These are phyloP conservation scores for Anaspis maculata DNA, from an alignment of 2,888 invertebrate genomes.

Conservation along the genomic window DNA sequence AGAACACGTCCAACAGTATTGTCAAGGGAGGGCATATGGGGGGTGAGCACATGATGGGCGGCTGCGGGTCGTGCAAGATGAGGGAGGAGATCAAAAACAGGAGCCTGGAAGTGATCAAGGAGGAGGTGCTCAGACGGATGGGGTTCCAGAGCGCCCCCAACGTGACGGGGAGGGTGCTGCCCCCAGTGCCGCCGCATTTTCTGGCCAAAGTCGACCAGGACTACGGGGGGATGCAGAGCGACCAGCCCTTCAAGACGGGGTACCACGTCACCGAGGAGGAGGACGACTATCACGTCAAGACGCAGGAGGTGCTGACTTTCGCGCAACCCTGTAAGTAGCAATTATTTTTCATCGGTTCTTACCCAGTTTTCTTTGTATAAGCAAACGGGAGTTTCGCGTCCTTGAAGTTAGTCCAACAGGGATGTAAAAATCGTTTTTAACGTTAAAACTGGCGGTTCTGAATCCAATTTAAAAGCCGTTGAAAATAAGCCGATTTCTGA, in stretches of 20 bases:
- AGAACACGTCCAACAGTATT: slow-evolving; percentile 16
- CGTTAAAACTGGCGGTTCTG: no score
- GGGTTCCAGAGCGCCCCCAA: slow-evolving; percentile 49
- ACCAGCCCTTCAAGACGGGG: slow-evolving; percentile 39
- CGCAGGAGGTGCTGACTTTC: slow-evolving; percentile 61
- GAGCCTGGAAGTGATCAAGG: slow-evolving; percentile 51
- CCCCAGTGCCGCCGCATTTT: slow-evolving; percentile 46
- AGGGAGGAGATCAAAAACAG: slow-evolving; percentile 50
- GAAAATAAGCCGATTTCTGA: no score
- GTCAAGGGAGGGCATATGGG: slow-evolving; percentile 11
- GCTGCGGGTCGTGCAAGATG: slow-evolving; percentile 48
- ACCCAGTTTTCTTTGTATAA: background rate
- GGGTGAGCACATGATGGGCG: slow-evolving; percentile 13
- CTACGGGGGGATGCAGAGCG: slow-evolving; percentile 40
- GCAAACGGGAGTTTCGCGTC: slow-evolving; percentile 1
- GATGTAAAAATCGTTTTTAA: no score
- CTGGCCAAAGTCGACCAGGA: slow-evolving; percentile 34
- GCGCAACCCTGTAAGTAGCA: slow-evolving; percentile 46
- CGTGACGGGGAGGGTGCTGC: slow-evolving; percentile 50
- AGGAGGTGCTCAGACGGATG: slow-evolving; percentile 51
- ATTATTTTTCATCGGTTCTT: no score
- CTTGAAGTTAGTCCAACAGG: no score
- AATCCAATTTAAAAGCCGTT: no score
- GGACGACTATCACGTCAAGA: slow-evolving; percentile 60
- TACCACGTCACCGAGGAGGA: slow-evolving; percentile 49